These are phyloP conservation scores for Nomada lathburiana DNA, from an alignment of 2,888 invertebrate species.

Conservation along the genomic window DNA sequence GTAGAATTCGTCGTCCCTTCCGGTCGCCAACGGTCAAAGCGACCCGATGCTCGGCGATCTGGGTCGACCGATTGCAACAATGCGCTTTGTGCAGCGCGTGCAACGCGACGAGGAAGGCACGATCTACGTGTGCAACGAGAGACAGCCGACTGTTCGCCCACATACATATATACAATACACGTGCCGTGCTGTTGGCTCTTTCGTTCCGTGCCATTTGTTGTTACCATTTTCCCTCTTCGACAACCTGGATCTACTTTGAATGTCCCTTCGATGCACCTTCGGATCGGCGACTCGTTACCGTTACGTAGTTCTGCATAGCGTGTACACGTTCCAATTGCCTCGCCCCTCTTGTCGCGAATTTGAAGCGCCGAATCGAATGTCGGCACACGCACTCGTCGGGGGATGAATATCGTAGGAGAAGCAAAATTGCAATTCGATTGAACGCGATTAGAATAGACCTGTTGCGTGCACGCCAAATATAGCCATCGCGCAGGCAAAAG, in stretches of 20 bases:
- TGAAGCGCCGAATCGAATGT: neutral
- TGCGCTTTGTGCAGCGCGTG: constrained; percentile 75
- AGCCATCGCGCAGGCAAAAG: neutral
- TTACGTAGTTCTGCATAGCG: neutral
- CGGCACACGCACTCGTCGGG: too few relatives aligned
- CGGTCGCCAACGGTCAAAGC: neutral
- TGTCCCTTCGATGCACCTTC: constrained; percentile 21
- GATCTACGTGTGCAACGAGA: constrained; percentile 48
- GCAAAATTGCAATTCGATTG: too few relatives aligned
- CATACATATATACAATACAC: constrained; percentile 40
- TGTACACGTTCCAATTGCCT: neutral
- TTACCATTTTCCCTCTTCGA: constrained; percentile 39
- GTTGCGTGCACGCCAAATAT: neutral
- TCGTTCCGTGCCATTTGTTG: constrained; percentile 51
- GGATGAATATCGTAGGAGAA: neutral
- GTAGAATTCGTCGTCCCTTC: constrained; percentile 2
- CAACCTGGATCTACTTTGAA: constrained; percentile 29
- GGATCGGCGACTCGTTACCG: constrained; percentile 12
- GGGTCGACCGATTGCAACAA: constrained; percentile 79
- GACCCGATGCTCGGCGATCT: constrained; percentile 68
- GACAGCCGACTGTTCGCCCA: constrained; percentile 54
- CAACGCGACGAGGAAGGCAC: constrained; percentile 34
- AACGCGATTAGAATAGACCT: too few relatives aligned
- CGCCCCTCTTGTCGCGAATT: neutral
- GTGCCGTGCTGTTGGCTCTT: constrained; percentile 46